phyloP scores from a whole-genome alignment of 2,888 invertebrate species.

The Hymenopus coronatus region DNA sequence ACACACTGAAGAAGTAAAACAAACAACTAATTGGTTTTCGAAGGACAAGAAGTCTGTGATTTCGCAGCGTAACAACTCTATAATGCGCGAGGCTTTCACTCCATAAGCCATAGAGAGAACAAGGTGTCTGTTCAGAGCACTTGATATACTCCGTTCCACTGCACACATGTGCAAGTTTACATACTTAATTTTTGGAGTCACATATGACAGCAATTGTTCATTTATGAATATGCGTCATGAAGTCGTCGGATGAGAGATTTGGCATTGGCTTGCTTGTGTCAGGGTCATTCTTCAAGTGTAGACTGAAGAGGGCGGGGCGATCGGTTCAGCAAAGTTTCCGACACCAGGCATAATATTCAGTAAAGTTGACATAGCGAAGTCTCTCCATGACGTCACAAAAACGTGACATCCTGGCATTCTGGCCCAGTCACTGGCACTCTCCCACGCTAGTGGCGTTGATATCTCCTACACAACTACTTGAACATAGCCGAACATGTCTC shows the following conservation, averaged over 20 bases:
- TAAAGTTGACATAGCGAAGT: not conserved
- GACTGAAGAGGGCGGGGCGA: not conserved
- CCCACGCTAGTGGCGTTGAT: not conserved
- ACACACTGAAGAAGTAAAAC: not conserved
- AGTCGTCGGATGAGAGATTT: not conserved
- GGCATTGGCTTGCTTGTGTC: not conserved
- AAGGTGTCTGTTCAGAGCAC: no score
- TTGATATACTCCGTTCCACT: no score
- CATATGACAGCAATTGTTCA: no score
- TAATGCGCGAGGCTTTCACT: no score
- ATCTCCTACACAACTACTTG: not conserved
- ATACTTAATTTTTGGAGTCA: no score
- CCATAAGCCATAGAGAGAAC: no score
- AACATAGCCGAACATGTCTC: no score
- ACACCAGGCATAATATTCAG: not conserved
- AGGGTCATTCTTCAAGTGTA: not conserved
- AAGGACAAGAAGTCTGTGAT: not conserved
- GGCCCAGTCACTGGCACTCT: not conserved
- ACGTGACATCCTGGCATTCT: not conserved
- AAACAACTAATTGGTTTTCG: not conserved
- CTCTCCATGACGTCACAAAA: not conserved
- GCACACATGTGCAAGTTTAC: no score
- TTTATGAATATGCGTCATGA: no score
- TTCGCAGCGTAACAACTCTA: not conserved
- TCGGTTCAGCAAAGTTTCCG: not conserved